A percentile compares a stretch with the other conserved stretches of the same genome.
phyloP scores from a whole-genome alignment of 2,113 vertebrate species.

The Dendrocopos noguchii region DNA sequence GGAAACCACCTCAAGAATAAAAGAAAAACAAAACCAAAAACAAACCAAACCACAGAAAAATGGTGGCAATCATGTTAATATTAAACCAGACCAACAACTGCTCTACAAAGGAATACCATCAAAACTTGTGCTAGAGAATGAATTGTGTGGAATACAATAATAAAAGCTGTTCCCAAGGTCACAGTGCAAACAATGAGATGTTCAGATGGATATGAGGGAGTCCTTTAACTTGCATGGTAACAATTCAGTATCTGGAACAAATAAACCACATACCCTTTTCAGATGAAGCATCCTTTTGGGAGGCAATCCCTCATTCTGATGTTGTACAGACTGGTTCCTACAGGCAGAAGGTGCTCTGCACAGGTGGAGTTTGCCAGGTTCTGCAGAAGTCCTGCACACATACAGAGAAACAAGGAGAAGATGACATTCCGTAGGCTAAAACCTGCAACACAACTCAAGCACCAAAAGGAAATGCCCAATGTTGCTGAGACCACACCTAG shows the following conservation, averaged over 20 bases:
- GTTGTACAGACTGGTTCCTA: background rate
- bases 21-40: background rate
- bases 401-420: accelerated
- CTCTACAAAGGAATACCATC: background rate
- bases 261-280: background rate
- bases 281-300: background rate
- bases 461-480: background rate
- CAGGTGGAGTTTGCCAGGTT: accelerated
- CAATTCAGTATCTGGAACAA: background rate
- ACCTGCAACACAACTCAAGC: background rate
- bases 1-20: background rate
- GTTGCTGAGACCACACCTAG: too few relatives aligned
- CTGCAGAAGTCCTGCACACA: background rate
- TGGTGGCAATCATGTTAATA: background rate
- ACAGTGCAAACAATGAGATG: background rate
- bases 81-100: background rate
- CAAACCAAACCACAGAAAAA: background rate
- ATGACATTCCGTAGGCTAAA: accelerated
- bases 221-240: background rate
- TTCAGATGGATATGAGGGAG: background rate
- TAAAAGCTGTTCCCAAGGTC: background rate
- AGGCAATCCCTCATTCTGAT: background rate
- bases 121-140: background rate
- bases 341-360: background rate
- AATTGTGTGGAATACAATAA: background rate